Evolutionary conservation across 53 echinoderm and acorn worm genomes (phyloP), one percentile per base, ranked within the genome.

Genomic region (Stichopus horrens): DNA sequence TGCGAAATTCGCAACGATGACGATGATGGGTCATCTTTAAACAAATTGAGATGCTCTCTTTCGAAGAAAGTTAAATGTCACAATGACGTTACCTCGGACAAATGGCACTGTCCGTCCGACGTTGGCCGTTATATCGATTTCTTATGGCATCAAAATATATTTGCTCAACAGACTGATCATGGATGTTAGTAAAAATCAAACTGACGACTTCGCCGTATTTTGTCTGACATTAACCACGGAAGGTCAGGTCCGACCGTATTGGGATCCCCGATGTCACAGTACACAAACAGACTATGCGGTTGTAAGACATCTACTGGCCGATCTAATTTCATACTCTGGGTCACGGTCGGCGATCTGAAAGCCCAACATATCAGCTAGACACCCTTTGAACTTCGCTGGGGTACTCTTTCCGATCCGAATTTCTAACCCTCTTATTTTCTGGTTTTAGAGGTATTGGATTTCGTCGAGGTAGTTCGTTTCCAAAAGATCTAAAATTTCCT

Each of bases 11-110:
- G 8, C 53, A 80, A 80, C 9, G 81, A 54, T 55, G 54, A 54
- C 8, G 14, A 56, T 80, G 57, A 56, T 80, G 54, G 4, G 5
- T n/a, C 14, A 16, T 55, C 9, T 54, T 80, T 57, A 88, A 57
- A 88, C 20, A 6, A 88, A 88, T 10, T 88, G 76, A 14, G 88
- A 57, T 19, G 76, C 21, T 56, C 88, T 86, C 37, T 66, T 9
- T 5, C 7, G 76, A 19, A 23, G 23, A 19, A 76, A 19, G 21
- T 76, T 23, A 76, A 76, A 52, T 80, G 81, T 80, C 57, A 80
- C 55, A 4, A 80, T 80, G 81, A 80, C 5, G 54, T 54, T n/a
- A 20, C 54, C 14, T 0, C 81, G 18, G 10, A 53, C 57, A 0
- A 16, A 80, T 80, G 54, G 81, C 7, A 80, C 20, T 53, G 54